phyloP scores from a whole-genome alignment of 2,113 vertebrate species.

The Notothenia coriiceps region DNA sequence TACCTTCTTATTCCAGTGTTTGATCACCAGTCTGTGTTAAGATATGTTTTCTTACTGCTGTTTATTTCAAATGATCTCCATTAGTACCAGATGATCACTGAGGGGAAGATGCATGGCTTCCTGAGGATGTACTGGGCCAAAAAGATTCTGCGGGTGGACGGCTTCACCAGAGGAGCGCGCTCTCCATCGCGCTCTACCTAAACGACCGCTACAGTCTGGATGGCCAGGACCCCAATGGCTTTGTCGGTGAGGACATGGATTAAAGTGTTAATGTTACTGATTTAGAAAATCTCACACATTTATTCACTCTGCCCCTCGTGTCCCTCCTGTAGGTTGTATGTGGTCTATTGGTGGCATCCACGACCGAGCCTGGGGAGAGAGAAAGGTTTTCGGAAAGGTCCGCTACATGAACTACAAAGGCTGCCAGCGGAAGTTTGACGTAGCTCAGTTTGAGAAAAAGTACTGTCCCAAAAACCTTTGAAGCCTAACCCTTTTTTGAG shows the following conservation, averaged over 20 bases:
- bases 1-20: constrained; percentile 38
- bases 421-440: constrained; percentile 91
- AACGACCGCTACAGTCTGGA: constrained; percentile 89
- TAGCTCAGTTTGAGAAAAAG: constrained; percentile 85
- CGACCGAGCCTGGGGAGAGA: constrained; percentile 90
- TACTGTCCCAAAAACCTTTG: constrained; percentile 73
- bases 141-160: constrained; percentile 94
- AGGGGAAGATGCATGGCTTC: constrained; percentile 93
- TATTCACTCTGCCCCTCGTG: not conserved
- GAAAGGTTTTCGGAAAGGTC: constrained; percentile 89
- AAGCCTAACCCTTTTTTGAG: not conserved
- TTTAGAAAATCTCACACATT: not conserved
- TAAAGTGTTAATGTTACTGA: not conserved
- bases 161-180: constrained; percentile 88
- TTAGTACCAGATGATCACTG: constrained; percentile 87
- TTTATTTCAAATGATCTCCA: not conserved
- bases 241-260: constrained; percentile 80
- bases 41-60: not conserved
- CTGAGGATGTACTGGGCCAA: constrained; percentile 96
- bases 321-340: constrained; percentile 86
- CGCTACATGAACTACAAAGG: constrained; percentile 94
- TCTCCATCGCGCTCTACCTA: constrained; percentile 88
- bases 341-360: constrained; percentile 94
- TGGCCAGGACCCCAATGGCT: constrained; percentile 88
- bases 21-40: rapidly evolving